Evolutionary conservation across 2,797 vertebrate species (phyloP).

Genomic region (Alectoris magna): DNA sequence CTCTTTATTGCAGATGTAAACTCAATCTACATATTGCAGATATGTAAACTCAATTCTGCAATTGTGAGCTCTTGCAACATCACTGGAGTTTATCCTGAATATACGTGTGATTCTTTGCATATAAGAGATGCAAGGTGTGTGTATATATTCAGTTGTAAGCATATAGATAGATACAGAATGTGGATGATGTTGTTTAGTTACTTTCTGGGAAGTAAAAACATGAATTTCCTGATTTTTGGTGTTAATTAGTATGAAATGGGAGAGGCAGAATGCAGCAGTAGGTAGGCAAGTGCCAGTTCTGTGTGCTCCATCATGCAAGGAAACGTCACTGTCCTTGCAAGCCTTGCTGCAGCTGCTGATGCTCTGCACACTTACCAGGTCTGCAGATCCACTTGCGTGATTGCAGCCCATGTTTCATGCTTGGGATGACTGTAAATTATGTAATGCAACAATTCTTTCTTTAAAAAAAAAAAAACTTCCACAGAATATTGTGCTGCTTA

Average conservation of each 20-base stretch:
- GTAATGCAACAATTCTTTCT: background rate
- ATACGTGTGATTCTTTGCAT: rapidly evolving
- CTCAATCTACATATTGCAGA: too few species aligned
- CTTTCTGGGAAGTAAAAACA: background rate
- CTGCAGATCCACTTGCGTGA: background rate
- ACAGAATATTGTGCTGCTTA: background rate
- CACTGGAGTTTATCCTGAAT: background rate
- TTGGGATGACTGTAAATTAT: background rate
- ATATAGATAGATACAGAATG: rapidly evolving
- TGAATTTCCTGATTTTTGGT: background rate
- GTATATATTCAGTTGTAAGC: background rate
- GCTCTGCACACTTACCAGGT: background rate
- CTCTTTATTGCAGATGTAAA: too few species aligned
- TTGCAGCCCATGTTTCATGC: background rate
- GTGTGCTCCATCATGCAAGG: rapidly evolving
- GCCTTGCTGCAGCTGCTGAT: background rate
- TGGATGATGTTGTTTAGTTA: background rate
- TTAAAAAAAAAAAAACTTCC: background rate
- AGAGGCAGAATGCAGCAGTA: background rate
- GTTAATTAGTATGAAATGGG: background rate
- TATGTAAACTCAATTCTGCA: background rate
- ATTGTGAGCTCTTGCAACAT: background rate
- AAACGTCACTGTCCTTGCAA: rapidly evolving
- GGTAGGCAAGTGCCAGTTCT: background rate
- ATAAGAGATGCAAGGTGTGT: background rate